Conservation (phyloP, 2,888 invertebrate species). For the Ommatoiulus sabulosus region DNA sequence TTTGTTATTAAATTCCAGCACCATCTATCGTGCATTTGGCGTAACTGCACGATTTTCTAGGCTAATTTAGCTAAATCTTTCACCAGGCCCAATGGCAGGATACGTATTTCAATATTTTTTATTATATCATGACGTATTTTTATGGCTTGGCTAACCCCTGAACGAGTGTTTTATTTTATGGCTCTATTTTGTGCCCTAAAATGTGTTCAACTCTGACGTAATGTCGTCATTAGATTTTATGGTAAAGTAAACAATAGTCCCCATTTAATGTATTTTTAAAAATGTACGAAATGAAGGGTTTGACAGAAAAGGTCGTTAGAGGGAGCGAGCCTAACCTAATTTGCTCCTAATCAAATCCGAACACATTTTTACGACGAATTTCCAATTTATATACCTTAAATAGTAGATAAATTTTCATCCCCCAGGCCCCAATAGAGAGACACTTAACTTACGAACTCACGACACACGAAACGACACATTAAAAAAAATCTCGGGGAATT, state of each 20-base stretch:
- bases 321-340: background rate
- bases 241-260: background rate
- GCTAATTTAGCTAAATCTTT: too few relatives aligned
- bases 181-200: background rate
- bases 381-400: constrained; percentile 34
- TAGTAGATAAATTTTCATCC: background rate
- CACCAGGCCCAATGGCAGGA: too few relatives aligned
- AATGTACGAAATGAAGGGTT: background rate
- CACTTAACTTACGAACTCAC: background rate
- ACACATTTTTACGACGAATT: background rate
- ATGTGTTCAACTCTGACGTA: background rate
- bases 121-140: background rate
- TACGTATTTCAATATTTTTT: background rate
- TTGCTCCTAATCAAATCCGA: background rate
- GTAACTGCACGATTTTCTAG: too few relatives aligned
- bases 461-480: background rate
- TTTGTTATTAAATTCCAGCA: too few relatives aligned
- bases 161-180: background rate
- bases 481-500: background rate
- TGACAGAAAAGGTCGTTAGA: background rate
- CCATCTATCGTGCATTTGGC: too few relatives aligned
- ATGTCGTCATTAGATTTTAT: background rate
- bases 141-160: background rate
- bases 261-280: background rate
- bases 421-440: background rate